Conservation (phyloP, 1,140 invertebrate genomes). For the Drosophila parvula region DNA sequence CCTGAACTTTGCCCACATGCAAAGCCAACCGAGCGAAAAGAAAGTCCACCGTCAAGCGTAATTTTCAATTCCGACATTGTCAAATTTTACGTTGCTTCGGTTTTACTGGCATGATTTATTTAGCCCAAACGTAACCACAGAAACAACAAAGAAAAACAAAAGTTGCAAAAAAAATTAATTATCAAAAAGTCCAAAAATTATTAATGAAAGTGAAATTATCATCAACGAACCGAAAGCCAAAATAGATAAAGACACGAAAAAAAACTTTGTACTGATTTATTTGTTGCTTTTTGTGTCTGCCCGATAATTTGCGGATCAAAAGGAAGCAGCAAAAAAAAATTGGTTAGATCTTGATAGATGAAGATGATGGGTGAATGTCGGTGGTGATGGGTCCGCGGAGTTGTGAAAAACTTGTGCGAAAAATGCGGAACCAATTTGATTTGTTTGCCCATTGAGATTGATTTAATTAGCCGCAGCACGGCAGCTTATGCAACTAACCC, state of each 20-base stretch:
- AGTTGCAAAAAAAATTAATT: conserved; percentile 61
- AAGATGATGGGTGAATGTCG: conserved; percentile 27
- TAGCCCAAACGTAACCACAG: conserved; percentile 34
- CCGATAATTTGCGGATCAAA: conserved; percentile 28
- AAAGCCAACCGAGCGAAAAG: conserved; percentile 42
- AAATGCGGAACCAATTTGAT: conserved; percentile 59
- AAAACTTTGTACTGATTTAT: no score
- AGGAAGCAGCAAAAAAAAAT: conserved; percentile 27
- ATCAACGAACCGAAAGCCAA: conserved; percentile 32
- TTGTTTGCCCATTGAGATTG: conserved; percentile 32
- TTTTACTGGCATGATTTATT: conserved; percentile 61
- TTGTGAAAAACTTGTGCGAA: conserved; percentile 49
- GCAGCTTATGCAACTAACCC: conserved; percentile 46
- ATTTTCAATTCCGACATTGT: conserved; percentile 45
- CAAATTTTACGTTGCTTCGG: conserved; percentile 6
- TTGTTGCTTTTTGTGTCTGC: conserved; percentile 29
- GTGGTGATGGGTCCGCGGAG: conserved; percentile 32
- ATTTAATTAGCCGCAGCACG: conserved; percentile 55
- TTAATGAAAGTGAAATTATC: conserved; percentile 74
- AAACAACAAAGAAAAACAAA: conserved; percentile 18
- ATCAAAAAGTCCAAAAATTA: conserved; percentile 52
- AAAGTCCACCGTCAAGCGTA: conserved; percentile 62
- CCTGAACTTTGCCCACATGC: conserved; percentile 42
- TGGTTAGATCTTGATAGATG: conserved; percentile 62
- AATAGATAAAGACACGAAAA: conserved; percentile 2